Percentiles rank a stretch among this genome's conserved stretches.
Evolutionary conservation across 1,140 invertebrate genomes (phyloP).

Genomic region (Trinorchestia longiramus): DNA sequence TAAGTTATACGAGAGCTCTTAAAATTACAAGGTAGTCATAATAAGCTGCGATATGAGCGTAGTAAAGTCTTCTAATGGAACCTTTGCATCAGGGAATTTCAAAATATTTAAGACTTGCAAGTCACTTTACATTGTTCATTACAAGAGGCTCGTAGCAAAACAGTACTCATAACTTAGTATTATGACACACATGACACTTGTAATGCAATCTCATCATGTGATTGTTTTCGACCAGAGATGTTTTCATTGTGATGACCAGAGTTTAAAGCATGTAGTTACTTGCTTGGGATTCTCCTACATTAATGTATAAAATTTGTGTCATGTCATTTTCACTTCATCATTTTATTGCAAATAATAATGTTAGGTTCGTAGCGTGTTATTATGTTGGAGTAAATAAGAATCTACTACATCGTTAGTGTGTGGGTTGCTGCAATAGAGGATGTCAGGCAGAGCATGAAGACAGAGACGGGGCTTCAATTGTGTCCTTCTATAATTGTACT

Average conservation of each 20-base stretch:
- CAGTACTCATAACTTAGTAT: not conserved
- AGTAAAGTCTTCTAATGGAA: not conserved
- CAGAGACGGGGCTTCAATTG: not conserved
- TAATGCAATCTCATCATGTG: not conserved
- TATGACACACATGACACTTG: not conserved
- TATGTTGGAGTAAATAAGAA: not conserved
- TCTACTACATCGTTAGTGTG: not conserved
- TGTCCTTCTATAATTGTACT: not conserved
- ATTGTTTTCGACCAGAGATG: too few species aligned
- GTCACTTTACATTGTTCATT: not conserved
- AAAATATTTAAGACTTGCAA: not conserved
- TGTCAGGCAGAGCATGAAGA: not conserved
- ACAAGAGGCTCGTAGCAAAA: not conserved
- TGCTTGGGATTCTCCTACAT: not conserved
- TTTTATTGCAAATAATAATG: not conserved
- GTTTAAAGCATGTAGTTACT: not conserved
- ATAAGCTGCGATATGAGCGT: not conserved
- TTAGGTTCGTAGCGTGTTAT: not conserved
- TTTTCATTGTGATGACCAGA: not conserved
- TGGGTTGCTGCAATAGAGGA: not conserved
- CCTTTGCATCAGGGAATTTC: not conserved
- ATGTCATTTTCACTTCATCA: not conserved
- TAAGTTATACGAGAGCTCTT: too few species aligned
- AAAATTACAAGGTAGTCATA: not conserved
- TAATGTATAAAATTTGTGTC: not conserved